phyloP scores from a whole-genome alignment of 2,888 invertebrate species.

The Tineola bisselliella region DNA sequence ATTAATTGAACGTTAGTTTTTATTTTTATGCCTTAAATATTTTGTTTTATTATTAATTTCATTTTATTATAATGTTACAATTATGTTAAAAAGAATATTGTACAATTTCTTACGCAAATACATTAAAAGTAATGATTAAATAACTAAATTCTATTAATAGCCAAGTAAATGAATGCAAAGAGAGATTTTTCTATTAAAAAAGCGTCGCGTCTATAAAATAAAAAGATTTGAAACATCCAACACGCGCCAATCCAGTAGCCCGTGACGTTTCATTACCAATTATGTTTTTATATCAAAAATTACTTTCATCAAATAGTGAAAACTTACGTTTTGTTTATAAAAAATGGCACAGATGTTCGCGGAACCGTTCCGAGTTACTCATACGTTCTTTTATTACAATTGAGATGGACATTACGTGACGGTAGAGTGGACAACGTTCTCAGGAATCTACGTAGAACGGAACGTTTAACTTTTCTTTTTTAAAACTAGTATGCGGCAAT shows the following conservation, averaged over 20 bases:
- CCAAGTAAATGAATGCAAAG: not conserved
- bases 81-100: no score
- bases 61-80: no score
- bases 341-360: conserved; percentile 15
- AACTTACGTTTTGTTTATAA: conserved; percentile 14
- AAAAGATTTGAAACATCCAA: not conserved
- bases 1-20: no score
- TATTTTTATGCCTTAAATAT: no score
- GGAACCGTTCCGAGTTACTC: conserved; percentile 11
- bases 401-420: not conserved
- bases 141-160: not conserved
- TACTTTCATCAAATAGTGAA: conserved; percentile 18
- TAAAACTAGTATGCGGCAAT: not conserved
- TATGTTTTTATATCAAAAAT: conserved; percentile 12
- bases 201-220: not conserved
- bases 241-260: not conserved
- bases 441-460: not conserved
- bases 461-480: not conserved
- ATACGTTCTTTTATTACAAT: not conserved
- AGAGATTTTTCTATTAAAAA: not conserved
- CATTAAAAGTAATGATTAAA: no score
- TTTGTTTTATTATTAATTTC: no score
- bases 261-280: conserved; percentile 6
- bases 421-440: not conserved
- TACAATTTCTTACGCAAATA: no score